Evolutionary conservation across 2,888 invertebrate genomes (phyloP).

Genomic region (Aphodius sticticus): DNA sequence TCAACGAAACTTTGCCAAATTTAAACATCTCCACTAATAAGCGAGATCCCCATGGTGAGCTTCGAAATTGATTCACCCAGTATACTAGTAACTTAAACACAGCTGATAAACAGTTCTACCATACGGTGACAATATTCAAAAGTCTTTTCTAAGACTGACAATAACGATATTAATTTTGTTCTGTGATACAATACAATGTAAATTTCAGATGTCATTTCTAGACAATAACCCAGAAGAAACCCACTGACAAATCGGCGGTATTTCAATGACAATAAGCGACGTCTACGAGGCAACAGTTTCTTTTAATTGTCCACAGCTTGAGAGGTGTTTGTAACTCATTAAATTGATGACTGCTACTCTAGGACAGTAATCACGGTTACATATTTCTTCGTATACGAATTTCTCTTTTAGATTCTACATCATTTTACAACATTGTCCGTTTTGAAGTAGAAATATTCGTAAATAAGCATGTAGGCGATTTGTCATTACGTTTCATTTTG

Average conservation of each 20-base stretch:
- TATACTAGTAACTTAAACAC: too few relatives aligned
- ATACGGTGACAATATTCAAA: background rate
- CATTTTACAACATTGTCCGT: background rate
- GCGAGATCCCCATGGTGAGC: too few relatives aligned
- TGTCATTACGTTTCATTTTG: background rate
- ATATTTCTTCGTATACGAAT: background rate
- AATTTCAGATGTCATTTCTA: background rate
- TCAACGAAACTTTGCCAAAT: too few relatives aligned
- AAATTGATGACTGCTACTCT: background rate
- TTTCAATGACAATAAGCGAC: background rate
- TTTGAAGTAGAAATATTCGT: background rate
- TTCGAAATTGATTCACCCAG: too few relatives aligned
- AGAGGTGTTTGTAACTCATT: background rate
- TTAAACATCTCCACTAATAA: too few relatives aligned
- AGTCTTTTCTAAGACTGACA: background rate
- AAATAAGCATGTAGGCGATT: background rate
- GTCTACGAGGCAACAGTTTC: background rate
- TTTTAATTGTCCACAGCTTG: background rate
- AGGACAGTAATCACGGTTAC: background rate
- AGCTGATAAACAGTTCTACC: too few relatives aligned
- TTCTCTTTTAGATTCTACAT: background rate
- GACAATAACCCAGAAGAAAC: background rate
- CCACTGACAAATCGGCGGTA: background rate
- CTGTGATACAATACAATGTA: background rate
- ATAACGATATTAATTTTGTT: background rate